Evolutionary conservation across 1,140 invertebrate genomes (phyloP).

Genomic region (Drosophila auraria): DNA sequence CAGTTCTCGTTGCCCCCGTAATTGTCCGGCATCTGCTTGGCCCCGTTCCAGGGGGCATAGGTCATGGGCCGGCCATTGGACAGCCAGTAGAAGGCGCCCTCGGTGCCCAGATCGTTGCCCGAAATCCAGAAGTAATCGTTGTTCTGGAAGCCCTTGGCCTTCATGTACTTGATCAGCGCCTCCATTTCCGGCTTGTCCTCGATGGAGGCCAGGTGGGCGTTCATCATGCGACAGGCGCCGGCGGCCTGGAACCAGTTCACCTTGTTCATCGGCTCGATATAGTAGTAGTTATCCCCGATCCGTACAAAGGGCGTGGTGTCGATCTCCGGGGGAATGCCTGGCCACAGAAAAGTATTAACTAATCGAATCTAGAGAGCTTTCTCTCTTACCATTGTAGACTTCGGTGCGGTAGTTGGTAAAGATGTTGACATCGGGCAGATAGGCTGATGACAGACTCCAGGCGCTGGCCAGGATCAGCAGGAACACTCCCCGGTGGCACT

Average conservation of each 20-base stretch:
- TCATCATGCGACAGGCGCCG: slow-evolving; percentile 72
- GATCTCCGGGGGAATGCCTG: slow-evolving; percentile 68
- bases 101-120: slow-evolving; percentile 70
- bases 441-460: slow-evolving; percentile 17
- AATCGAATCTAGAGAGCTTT: no score
- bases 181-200: slow-evolving; percentile 74
- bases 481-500: background rate
- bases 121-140: slow-evolving; percentile 75
- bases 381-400: slow-evolving; percentile 60
- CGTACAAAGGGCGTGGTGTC: slow-evolving; percentile 67
- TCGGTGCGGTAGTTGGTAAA: slow-evolving; percentile 73
- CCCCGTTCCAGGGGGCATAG: slow-evolving; percentile 65
- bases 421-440: slow-evolving; percentile 69
- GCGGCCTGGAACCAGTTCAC: slow-evolving; percentile 75
- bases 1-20: slow-evolving; percentile 77
- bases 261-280: slow-evolving; percentile 69
- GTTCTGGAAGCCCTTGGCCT: slow-evolving; percentile 65
- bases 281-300: slow-evolving; percentile 72
- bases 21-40: slow-evolving; percentile 75
- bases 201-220: slow-evolving; percentile 69
- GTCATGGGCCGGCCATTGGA: slow-evolving; percentile 66
- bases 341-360: no score
- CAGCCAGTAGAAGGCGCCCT: slow-evolving; percentile 72
- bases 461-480: slow-evolving; percentile 36
- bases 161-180: slow-evolving; percentile 64